Evolutionary conservation across 2,797 vertebrate genomes (phyloP), one percentile per base, ranked within the genome.

Genomic region (Epinephelus awoara): DNA sequence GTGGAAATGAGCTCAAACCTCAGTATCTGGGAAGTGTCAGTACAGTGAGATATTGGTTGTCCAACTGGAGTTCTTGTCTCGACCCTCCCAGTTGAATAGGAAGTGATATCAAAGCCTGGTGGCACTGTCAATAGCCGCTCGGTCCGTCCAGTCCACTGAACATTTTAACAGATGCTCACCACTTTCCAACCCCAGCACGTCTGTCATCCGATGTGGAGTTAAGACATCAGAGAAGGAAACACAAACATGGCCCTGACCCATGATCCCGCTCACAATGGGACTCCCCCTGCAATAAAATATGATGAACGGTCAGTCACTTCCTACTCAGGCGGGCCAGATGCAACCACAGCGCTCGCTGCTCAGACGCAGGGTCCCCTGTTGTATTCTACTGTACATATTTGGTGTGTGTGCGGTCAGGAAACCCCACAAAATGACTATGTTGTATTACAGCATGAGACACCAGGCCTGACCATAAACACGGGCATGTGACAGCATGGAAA

Each of bases 371-470:
- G 73, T 85, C 77, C 90, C 75, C 80, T 40, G 55, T 67, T 75
- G 49, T 65, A 67, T 83, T 87, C 72, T 51, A 58, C 86, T 88
- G 65, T 81, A 83, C 89, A 87, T 90, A 91, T 87, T 91, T 92
- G 90, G 89, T 84, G 81, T 72, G 57, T 65, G 67, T 17, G 85
- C 34, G 87, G 93, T 90, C 88, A 91, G 92, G 82, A 94, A 91
- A 80, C 83, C 89, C 88, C 90, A 91, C 86, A 91, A 89, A 92
- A 94, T 92, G 76, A 92, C 85, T 89, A 91, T 4, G 89, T 91
- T 88, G 86, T 80, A 56, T 89, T 90, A 88, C 84, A 4, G 86
- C 90, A 85, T 84, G 91, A 93, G 88, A 90, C 90, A 89, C 86
- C 89, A 80, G 75, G 86, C 70, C 80, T 82, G 23, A 90, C 90